Percentiles rank a stretch among this genome's conserved stretches.
Conservation (phyloP, 1,140 invertebrate genomes). For the Stenopsyche tienmushanensis region DNA sequence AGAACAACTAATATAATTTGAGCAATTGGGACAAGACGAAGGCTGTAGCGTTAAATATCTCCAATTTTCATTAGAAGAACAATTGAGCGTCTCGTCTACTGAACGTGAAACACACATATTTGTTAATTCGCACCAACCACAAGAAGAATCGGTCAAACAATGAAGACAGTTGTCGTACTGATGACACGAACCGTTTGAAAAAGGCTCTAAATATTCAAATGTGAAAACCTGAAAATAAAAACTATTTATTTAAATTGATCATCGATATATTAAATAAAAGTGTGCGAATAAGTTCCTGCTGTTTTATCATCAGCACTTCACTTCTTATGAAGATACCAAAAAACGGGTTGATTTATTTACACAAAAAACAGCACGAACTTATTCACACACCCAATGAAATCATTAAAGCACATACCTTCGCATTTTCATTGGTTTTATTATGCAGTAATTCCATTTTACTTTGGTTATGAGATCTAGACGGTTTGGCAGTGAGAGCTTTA, state of each 20-base stretch:
- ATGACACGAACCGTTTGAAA: slow-evolving; percentile 73
- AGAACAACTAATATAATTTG: slow-evolving; percentile 84
- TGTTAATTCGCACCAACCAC: slow-evolving; percentile 85
- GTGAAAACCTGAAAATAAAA: slow-evolving; percentile 66
- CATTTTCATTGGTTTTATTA: slow-evolving; percentile 67
- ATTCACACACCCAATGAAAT: background rate
- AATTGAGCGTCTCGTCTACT: slow-evolving; percentile 64
- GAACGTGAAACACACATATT: slow-evolving; percentile 63
- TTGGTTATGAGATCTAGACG: slow-evolving; percentile 59
- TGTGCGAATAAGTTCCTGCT: too few species aligned
- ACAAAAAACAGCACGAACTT: background rate
- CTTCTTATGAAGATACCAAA: background rate
- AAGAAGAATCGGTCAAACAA: slow-evolving; percentile 84
- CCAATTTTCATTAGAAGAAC: slow-evolving; percentile 62
- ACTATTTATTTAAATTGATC: background rate
- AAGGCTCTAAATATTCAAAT: slow-evolving; percentile 88
- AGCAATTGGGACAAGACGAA: slow-evolving; percentile 80
- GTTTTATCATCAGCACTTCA: too few species aligned
- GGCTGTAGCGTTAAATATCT: slow-evolving; percentile 78
- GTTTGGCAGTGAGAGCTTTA: slow-evolving; percentile 54
- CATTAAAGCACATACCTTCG: slow-evolving; percentile 62
- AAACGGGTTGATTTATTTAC: slow-evolving; percentile 1
- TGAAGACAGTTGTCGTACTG: slow-evolving; percentile 81
- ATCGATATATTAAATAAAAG: slow-evolving; percentile 1
- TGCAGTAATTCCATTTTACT: slow-evolving; percentile 80